Conservation (phyloP, 2,888 invertebrate species). For the Dione juno region DNA sequence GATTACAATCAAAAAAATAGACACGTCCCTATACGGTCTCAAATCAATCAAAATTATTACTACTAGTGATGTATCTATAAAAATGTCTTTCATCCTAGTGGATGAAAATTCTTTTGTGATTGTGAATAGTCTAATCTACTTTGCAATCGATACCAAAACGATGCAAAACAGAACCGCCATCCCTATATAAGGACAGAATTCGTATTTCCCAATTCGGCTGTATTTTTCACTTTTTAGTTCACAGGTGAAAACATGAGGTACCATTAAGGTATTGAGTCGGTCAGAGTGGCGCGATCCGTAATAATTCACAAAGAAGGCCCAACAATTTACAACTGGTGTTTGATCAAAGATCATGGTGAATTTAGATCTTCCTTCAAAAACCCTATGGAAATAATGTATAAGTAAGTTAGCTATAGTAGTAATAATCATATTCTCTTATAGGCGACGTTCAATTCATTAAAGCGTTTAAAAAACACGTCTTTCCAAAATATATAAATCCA, state of each 20-base stretch:
- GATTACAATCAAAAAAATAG: not conserved
- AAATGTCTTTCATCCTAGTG: not conserved
- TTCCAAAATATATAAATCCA: no score
- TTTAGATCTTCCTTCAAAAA: not conserved
- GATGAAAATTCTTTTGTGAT: slow-evolving; percentile 1
- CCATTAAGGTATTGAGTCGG: slow-evolving; percentile 79
- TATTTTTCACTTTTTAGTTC: slow-evolving; percentile 73
- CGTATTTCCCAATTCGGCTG: slow-evolving; percentile 54
- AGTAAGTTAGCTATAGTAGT: no score
- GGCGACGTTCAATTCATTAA: no score
- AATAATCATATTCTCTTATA: no score
- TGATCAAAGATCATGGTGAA: slow-evolving; percentile 33
- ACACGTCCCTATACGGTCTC: not conserved
- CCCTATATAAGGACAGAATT: slow-evolving; percentile 36
- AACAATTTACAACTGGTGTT: slow-evolving; percentile 46
- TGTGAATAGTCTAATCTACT: slow-evolving; percentile 15
- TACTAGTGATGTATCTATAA: not conserved
- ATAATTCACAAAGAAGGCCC: slow-evolving; percentile 80
- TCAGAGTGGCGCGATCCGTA: slow-evolving; percentile 64
- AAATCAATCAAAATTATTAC: not conserved
- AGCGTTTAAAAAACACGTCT: no score
- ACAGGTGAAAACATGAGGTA: slow-evolving; percentile 62
- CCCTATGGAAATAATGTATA: no score
- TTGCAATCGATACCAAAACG: slow-evolving; percentile 7
- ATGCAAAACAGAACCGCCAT: not conserved